Conservation (phyloP, 2,113 vertebrate genomes). For the Plecotus auritus region DNA sequence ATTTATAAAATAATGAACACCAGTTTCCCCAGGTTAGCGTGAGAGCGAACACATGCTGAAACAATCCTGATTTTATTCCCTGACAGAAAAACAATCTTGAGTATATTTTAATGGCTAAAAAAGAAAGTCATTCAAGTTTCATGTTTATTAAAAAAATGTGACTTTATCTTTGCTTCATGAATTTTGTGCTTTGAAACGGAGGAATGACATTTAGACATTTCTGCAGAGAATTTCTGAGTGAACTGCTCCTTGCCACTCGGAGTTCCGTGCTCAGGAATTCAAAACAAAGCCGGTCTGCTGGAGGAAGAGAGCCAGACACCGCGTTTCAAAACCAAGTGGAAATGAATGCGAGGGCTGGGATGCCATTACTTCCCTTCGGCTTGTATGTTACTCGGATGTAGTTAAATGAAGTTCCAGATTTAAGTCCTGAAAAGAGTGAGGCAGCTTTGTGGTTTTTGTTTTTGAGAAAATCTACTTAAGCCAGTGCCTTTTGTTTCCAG, state of each 20-base stretch:
- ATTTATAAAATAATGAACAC: constrained; percentile 76
- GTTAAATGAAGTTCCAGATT: background rate
- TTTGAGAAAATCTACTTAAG: background rate
- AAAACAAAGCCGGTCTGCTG: background rate
- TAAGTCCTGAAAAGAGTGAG: background rate
- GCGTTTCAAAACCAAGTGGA: background rate
- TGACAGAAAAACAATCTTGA: constrained; percentile 63
- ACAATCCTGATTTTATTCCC: constrained; percentile 61
- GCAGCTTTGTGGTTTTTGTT: background rate
- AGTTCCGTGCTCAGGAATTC: background rate
- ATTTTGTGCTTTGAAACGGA: background rate
- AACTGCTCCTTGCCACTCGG: background rate
- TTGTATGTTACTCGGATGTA: background rate
- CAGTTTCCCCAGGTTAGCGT: constrained; percentile 61
- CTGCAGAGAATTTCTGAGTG: background rate
- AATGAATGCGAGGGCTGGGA: background rate
- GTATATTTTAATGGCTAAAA: constrained; percentile 44
- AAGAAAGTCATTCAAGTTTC: background rate
- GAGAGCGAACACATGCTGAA: constrained; percentile 53
- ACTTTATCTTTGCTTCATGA: background rate
- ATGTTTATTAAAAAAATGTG: background rate
- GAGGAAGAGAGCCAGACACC: background rate
- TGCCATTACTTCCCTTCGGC: background rate
- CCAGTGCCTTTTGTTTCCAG: background rate
- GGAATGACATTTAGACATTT: background rate